These are phyloP conservation scores for Eilema depressum DNA, from an alignment of 2,888 invertebrate species.

Conservation along the genomic window DNA sequence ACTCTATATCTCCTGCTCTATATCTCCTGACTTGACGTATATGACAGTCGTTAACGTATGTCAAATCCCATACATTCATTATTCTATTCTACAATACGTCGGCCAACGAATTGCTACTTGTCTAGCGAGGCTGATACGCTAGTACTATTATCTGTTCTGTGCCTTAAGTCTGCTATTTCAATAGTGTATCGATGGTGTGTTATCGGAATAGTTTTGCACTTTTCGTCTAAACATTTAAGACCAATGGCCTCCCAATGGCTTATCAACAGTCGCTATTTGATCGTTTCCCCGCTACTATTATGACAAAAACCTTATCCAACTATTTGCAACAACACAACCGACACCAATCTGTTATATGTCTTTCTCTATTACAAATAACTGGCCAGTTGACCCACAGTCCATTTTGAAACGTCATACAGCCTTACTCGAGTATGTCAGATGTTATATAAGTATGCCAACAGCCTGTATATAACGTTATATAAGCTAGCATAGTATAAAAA, in stretches of 20 bases:
- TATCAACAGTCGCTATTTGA: not conserved
- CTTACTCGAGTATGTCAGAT: slow-evolving; percentile 2
- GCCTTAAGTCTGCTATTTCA: not conserved
- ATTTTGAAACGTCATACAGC: not conserved
- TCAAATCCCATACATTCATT: too few relatives aligned
- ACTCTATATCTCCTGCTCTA: too few relatives aligned
- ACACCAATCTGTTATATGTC: not conserved
- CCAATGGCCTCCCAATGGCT: not conserved
- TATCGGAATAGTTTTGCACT: not conserved
- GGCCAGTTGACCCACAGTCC: not conserved
- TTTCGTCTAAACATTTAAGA: not conserved
- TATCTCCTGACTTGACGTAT: too few relatives aligned
- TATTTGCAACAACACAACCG: not conserved
- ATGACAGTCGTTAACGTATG: too few relatives aligned
- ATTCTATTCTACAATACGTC: too few relatives aligned
- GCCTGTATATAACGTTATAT: not conserved
- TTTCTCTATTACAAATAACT: slow-evolving; percentile 2
- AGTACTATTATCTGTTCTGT: too few relatives aligned
- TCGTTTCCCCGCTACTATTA: too few relatives aligned
- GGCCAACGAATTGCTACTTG: too few relatives aligned
- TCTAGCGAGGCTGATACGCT: too few relatives aligned
- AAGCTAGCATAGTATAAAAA: not conserved
- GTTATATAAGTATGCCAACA: not conserved
- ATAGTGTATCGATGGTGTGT: not conserved
- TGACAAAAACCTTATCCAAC: not conserved